Evolutionary conservation across 2,888 invertebrate species (phyloP).

Genomic region (Stegophylla sp.): DNA sequence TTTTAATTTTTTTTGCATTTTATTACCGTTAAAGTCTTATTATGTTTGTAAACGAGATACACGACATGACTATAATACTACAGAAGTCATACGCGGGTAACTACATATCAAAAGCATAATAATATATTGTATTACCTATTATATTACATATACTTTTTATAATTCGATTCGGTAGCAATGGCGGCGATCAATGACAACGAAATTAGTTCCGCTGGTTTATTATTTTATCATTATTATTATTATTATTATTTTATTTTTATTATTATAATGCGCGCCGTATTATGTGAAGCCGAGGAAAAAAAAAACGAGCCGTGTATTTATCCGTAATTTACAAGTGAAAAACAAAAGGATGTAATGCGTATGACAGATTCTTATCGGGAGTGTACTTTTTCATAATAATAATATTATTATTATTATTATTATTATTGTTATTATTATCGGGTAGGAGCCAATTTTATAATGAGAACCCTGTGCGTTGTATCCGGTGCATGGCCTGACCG

Average conservation of each 20-base stretch:
- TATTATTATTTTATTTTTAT: not conserved
- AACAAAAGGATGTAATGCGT: slow-evolving; percentile 21
- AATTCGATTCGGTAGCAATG: not conserved
- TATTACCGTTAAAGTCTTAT: not conserved
- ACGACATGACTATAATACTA: not conserved
- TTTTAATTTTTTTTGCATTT: no score
- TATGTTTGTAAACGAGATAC: not conserved
- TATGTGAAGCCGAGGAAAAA: not conserved
- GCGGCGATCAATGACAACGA: not conserved
- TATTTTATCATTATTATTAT: not conserved
- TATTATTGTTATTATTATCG: slow-evolving; percentile 40
- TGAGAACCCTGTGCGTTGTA: slow-evolving; percentile 42
- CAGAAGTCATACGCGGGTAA: no score
- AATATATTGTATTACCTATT: no score
- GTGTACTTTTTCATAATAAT: slow-evolving; percentile 13
- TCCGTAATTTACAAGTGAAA: slow-evolving; percentile 39
- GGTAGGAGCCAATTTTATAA: slow-evolving; percentile 54
- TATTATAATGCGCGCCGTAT: not conserved
- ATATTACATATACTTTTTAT: no score
- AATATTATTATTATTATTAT: slow-evolving; percentile 26
- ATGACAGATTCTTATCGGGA: slow-evolving; percentile 54
- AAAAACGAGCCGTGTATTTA: slow-evolving; percentile 36
- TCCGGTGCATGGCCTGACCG: slow-evolving; percentile 52
- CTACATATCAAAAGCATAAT: no score
- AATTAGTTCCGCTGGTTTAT: slow-evolving; percentile 39